Conservation (phyloP, 2,113 vertebrate genomes). For the Bothrops jararaca region DNA sequence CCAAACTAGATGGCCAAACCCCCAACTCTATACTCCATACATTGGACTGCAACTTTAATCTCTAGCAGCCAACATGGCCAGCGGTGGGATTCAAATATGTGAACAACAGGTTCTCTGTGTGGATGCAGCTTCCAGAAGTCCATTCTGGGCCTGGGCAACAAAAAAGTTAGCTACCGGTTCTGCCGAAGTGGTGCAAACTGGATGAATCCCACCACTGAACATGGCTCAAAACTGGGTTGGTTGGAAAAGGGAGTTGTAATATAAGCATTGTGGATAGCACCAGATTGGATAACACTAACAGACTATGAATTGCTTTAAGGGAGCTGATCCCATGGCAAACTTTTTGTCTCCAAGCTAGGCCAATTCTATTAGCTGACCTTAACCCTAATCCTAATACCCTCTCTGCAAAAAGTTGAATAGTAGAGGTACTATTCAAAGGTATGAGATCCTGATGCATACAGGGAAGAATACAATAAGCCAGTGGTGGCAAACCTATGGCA, state of each 20-base stretch:
- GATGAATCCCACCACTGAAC: no score
- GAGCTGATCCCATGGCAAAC: neutral
- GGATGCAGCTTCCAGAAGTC: no score
- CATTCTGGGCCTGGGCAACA: no score
- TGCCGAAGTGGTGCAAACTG: no score
- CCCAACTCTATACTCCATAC: neutral
- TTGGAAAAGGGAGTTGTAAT: neutral
- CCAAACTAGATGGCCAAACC: neutral
- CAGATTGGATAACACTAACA: neutral
- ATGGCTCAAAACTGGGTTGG: neutral
- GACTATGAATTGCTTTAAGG: neutral
- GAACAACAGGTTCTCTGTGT: no score
- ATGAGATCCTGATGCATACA: neutral
- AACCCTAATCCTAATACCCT: neutral
- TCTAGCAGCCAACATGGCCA: neutral
- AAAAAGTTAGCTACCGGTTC: no score
- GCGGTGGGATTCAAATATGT: no score
- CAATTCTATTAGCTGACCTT: neutral
- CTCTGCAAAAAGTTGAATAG: neutral
- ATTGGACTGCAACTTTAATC: neutral
- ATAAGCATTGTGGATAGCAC: neutral
- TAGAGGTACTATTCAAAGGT: neutral
- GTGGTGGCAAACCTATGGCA: no score
- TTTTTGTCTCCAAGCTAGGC: neutral
- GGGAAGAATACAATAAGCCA: no score